Conservation (phyloP, 2,888 invertebrate genomes). For the Macrophya annulata region DNA sequence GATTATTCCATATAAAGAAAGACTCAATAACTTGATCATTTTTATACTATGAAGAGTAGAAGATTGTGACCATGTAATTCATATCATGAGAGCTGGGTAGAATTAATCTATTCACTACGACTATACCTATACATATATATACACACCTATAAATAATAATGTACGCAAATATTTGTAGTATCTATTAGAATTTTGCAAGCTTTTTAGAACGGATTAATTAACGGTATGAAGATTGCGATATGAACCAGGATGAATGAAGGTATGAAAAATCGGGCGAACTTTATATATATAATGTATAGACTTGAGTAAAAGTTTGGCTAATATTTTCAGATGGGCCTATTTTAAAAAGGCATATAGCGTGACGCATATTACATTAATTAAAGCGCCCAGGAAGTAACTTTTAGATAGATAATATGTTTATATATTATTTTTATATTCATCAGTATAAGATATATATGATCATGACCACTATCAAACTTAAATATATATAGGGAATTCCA, state of each 20-base stretch:
- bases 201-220: conserved; percentile 39
- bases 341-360: not conserved
- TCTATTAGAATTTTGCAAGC: conserved; percentile 51
- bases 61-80: conserved; percentile 46
- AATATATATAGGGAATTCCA: not conserved
- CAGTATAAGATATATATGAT: conserved; percentile 25
- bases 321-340: conserved; percentile 18
- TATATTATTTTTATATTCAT: conserved; percentile 55
- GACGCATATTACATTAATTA: conserved; percentile 11
- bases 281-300: not conserved
- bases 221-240: conserved; percentile 12
- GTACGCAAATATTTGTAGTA: conserved; percentile 37
- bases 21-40: conserved; percentile 45
- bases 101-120: conserved; percentile 29
- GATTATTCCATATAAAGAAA: conserved; percentile 41
- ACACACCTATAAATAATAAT: not conserved
- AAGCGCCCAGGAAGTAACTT: conserved; percentile 31
- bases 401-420: conserved; percentile 48
- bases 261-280: conserved; percentile 6
- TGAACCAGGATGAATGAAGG: not conserved
- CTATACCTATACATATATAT: conserved; percentile 10
- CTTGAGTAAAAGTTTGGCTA: conserved; percentile 33
- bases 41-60: conserved; percentile 49
- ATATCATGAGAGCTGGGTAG: conserved; percentile 38
- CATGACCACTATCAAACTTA: conserved; percentile 39